These are phyloP conservation scores for Omphaloscelis lunosa DNA, from an alignment of 2,888 invertebrate genomes.

Conservation along the genomic window DNA sequence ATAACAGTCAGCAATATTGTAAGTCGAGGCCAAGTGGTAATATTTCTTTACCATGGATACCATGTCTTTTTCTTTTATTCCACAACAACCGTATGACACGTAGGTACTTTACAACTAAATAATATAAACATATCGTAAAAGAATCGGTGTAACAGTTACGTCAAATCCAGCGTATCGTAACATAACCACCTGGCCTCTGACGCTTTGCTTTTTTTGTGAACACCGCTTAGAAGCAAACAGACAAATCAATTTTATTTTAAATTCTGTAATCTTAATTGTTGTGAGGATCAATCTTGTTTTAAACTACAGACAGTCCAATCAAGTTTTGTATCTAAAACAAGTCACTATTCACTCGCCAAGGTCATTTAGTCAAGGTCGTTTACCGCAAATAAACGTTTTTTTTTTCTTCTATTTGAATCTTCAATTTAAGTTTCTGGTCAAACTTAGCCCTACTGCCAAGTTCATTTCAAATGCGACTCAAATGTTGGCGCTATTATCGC, in stretches of 20 bases:
- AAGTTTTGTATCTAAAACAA: neutral
- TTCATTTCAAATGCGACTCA: neutral
- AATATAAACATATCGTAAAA: conserved; percentile 36
- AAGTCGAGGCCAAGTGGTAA: neutral
- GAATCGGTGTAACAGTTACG: neutral
- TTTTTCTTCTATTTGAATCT: too few species aligned
- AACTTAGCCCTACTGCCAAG: neutral
- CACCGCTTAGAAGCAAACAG: neutral
- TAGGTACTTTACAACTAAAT: conserved; percentile 1
- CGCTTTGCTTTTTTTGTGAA: conserved; percentile 6
- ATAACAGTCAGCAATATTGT: neutral
- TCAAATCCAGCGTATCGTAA: conserved; percentile 35
- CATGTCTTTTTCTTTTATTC: neutral
- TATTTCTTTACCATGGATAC: neutral
- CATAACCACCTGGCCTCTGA: conserved; percentile 10
- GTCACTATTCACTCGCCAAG: neutral
- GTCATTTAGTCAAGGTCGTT: conserved; percentile 1
- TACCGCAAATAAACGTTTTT: too few species aligned
- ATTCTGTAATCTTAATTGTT: neutral
- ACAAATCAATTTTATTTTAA: neutral
- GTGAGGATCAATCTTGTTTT: neutral
- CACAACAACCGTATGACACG: neutral
- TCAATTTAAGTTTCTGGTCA: neutral
- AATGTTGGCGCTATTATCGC: conserved; percentile 1
- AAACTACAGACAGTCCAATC: neutral